A percentile compares a stretch with the other conserved stretches of the same genome.
phyloP scores from a whole-genome alignment of 2,888 invertebrate genomes.

The Morpho achilles region DNA sequence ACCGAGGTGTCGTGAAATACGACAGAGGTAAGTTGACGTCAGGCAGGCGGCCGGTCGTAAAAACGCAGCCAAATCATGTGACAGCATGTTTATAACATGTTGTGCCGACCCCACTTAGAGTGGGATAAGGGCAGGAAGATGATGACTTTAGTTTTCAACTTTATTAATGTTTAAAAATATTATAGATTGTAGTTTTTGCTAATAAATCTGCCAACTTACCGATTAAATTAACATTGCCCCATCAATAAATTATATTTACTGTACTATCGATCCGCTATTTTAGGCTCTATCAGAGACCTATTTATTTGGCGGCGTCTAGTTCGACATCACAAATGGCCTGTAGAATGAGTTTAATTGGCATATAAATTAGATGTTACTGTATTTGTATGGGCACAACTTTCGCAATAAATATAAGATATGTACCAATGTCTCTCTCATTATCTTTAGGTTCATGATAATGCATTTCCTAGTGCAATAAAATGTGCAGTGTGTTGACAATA shows the following conservation, averaged over 20 bases:
- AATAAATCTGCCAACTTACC: neutral
- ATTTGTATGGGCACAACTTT: slow-evolving; percentile 25
- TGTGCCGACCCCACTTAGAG: too few relatives aligned
- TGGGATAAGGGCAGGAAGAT: too few relatives aligned
- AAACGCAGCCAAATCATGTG: too few relatives aligned
- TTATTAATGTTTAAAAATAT: too few relatives aligned
- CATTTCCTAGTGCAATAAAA: slow-evolving; percentile 22
- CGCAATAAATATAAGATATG: slow-evolving; percentile 28
- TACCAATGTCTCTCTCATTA: slow-evolving; percentile 20
- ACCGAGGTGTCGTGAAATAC: too few relatives aligned
- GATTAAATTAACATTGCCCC: slow-evolving; percentile 3
- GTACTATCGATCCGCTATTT: slow-evolving; percentile 11
- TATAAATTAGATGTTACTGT: slow-evolving; percentile 27
- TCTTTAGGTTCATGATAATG: slow-evolving; percentile 12
- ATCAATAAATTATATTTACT: slow-evolving; percentile 8
- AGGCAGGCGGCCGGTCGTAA: too few relatives aligned
- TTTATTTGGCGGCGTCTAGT: slow-evolving; percentile 27
- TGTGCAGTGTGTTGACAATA: too few relatives aligned
- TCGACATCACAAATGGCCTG: slow-evolving; percentile 28
- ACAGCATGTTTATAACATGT: too few relatives aligned
- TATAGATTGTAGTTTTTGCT: neutral
- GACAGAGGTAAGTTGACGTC: too few relatives aligned
- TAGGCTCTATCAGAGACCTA: slow-evolving; percentile 21
- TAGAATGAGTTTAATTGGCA: slow-evolving; percentile 30
- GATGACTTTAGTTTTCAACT: too few relatives aligned